Conservation (phyloP, 2,797 vertebrate genomes). For the Nasua narica region DNA sequence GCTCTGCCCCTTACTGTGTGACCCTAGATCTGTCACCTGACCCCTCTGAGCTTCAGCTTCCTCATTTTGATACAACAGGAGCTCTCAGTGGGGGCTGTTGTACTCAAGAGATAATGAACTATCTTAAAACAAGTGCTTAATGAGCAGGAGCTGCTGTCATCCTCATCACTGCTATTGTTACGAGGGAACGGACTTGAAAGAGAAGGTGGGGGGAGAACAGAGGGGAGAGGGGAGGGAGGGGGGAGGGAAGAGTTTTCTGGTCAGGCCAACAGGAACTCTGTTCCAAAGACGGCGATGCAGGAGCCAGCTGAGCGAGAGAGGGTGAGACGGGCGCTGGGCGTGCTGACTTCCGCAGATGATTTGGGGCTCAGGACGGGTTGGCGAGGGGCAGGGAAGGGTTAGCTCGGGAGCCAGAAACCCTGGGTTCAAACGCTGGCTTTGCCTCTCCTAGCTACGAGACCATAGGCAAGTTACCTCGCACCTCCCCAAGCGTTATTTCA, state of each 20-base stretch:
- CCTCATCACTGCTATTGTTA: constrained; percentile 57
- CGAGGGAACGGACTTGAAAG: not conserved
- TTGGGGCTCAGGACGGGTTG: not conserved
- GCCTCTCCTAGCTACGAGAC: not conserved
- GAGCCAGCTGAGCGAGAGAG: not conserved
- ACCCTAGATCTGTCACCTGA: not conserved
- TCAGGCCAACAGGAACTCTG: not conserved
- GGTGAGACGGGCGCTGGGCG: not conserved
- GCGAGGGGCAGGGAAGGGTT: not conserved
- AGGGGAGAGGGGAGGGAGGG: not conserved
- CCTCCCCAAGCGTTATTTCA: not conserved
- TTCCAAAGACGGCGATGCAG: not conserved
- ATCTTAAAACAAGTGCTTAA: constrained; percentile 45
- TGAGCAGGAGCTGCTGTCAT: constrained; percentile 51
- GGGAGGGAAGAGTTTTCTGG: not conserved
- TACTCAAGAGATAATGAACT: not conserved
- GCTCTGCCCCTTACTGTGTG: not conserved
- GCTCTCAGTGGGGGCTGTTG: not conserved
- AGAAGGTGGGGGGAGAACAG: not conserved
- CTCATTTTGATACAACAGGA: not conserved
- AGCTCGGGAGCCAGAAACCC: not conserved
- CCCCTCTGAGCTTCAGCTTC: constrained; percentile 14
- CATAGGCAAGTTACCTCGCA: not conserved
- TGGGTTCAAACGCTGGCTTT: not conserved
- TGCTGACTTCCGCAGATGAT: not conserved